Percentiles rank a stretch among this genome's conserved stretches.
phyloP scores from a whole-genome alignment of 1,140 invertebrate genomes.

The Euborellia annulipes region DNA sequence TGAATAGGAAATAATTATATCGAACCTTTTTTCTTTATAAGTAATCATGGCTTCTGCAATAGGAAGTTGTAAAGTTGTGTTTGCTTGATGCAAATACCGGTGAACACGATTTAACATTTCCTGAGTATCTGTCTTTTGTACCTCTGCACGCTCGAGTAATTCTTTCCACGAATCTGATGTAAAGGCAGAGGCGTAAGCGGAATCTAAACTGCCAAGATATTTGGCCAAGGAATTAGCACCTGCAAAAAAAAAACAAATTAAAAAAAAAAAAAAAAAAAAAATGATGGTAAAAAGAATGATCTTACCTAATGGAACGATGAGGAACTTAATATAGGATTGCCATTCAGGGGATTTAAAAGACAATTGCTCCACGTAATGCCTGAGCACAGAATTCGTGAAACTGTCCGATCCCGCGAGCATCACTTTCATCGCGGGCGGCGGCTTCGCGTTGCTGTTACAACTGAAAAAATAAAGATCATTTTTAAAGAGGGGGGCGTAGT shows the following conservation, averaged over 20 bases:
- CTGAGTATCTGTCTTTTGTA: constrained; percentile 32
- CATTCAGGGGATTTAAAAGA: constrained; percentile 82
- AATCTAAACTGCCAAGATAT: constrained; percentile 50
- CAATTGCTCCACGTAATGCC: constrained; percentile 81
- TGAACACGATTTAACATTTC: constrained; percentile 46
- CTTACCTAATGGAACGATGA: constrained; percentile 57
- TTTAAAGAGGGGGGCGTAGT: background rate
- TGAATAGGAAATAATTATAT: too few relatives aligned
- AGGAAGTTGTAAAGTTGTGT: constrained; percentile 58
- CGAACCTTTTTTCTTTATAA: constrained; percentile 44
- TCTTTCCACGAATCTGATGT: constrained; percentile 55
- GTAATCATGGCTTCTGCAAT: constrained; percentile 94
- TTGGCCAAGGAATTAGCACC: constrained; percentile 45
- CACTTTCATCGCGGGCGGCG: constrained; percentile 65
- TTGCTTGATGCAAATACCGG: constrained; percentile 43
- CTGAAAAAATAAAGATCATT: constrained; percentile 30
- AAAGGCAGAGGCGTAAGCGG: constrained; percentile 39
- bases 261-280: background rate
- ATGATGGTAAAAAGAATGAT: constrained; percentile 8
- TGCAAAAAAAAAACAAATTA: constrained; percentile 31
- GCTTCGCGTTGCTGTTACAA: constrained; percentile 75
- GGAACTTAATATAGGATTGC: constrained; percentile 75
- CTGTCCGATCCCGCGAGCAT: constrained; percentile 77
- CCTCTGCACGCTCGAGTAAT: constrained; percentile 42
- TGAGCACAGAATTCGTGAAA: constrained; percentile 61